Conservation (phyloP, 2,888 invertebrate species). For the Pammene aurita region DNA sequence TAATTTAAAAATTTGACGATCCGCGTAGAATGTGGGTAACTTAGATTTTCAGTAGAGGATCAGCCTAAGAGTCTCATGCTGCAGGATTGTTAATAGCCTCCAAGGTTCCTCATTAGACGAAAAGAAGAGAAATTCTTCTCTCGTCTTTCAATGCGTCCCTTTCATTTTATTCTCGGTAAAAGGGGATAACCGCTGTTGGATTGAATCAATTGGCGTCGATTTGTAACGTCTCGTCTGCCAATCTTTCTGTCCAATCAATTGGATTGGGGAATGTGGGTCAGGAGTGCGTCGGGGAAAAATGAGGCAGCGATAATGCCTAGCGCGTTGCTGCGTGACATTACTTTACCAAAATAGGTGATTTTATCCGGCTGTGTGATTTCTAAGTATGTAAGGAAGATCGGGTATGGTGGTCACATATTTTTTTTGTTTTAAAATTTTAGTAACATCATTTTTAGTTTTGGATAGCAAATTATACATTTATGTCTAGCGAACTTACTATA, state of each 20-base stretch:
- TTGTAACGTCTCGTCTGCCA: slow-evolving; percentile 27
- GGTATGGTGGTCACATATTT: no score
- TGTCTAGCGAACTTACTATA: no score
- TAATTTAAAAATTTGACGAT: no score
- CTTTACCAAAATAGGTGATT: not conserved
- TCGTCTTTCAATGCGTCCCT: not conserved
- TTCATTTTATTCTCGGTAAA: not conserved
- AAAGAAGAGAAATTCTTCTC: not conserved
- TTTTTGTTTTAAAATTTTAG: no score
- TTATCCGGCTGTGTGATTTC: no score
- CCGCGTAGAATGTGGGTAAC: not conserved
- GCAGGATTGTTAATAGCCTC: not conserved
- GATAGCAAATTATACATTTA: no score
- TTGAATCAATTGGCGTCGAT: slow-evolving; percentile 27
- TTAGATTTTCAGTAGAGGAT: not conserved
- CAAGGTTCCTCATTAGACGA: not conserved
- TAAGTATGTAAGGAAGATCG: no score
- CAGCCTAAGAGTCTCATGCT: no score
- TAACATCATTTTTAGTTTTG: no score
- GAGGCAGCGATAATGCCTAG: not conserved
- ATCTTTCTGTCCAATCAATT: slow-evolving; percentile 30
- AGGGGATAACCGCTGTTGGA: slow-evolving; percentile 6
- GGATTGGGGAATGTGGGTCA: slow-evolving; percentile 29
- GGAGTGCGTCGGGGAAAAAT: slow-evolving; percentile 1
- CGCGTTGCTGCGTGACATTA: not conserved